Percentiles rank a stretch among this genome's conserved stretches.
phyloP scores from a whole-genome alignment of 2,888 invertebrate species.

The Andricus curvator region DNA sequence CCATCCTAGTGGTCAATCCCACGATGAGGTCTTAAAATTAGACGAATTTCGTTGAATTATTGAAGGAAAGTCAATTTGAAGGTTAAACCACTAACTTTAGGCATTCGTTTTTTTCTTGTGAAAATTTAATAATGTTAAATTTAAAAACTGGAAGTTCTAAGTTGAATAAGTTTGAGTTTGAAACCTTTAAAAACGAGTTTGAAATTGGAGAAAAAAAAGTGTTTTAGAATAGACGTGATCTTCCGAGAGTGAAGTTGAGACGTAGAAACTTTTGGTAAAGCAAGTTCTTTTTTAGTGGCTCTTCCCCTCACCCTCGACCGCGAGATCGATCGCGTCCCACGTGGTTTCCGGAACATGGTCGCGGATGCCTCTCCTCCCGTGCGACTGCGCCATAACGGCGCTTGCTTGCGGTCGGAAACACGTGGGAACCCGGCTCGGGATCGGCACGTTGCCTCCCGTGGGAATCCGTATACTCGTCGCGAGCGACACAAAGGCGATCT shows the following conservation, averaged over 20 bases:
- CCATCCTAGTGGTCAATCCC: too few species aligned
- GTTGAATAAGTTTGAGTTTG: background rate
- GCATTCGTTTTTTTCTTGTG: too few species aligned
- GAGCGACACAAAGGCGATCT: slow-evolving; percentile 66
- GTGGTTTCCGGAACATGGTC: slow-evolving; percentile 49
- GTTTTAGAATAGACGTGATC: background rate
- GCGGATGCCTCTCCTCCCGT: slow-evolving; percentile 10
- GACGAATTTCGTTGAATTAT: too few species aligned
- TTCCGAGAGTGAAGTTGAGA: background rate
- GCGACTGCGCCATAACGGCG: slow-evolving; percentile 65
- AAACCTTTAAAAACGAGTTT: too few species aligned
- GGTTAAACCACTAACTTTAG: too few species aligned
- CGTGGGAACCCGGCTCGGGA: slow-evolving; percentile 69
- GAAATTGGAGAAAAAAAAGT: background rate
- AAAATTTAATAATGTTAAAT: too few species aligned
- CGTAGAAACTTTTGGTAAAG: slow-evolving; percentile 31
- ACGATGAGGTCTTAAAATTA: too few species aligned
- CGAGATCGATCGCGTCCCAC: slow-evolving; percentile 48
- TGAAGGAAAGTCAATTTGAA: too few species aligned
- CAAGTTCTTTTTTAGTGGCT: slow-evolving; percentile 32
- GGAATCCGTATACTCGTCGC: slow-evolving; percentile 65
- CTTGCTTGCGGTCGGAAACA: slow-evolving; percentile 69
- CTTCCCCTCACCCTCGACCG: slow-evolving; percentile 35
- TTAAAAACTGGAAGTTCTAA: background rate
- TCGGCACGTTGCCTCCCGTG: slow-evolving; percentile 68